These are phyloP conservation scores for Cerastoderma edule DNA, from an alignment of 2,888 invertebrate genomes.

Conservation along the genomic window DNA sequence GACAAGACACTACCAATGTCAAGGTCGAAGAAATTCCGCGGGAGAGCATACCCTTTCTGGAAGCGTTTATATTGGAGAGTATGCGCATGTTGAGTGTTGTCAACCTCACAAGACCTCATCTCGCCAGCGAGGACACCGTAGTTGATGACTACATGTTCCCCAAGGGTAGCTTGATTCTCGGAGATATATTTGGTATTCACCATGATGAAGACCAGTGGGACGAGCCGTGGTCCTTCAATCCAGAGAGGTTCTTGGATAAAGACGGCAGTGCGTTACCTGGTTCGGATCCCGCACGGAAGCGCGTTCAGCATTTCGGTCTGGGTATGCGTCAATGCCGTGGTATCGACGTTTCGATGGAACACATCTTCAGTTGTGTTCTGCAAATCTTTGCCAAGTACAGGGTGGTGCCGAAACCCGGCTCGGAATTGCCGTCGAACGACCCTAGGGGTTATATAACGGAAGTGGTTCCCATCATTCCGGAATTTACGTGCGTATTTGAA, in stretches of 20 bases:
- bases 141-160: constrained; percentile 6
- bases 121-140: constrained; percentile 3
- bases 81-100: background rate
- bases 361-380: background rate
- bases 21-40: background rate
- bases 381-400: constrained; percentile 4
- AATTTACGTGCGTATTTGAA: background rate
- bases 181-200: constrained; percentile 5
- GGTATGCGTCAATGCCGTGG: constrained; percentile 5
- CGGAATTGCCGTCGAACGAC: background rate
- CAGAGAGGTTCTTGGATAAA: constrained; percentile 11
- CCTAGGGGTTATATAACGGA: background rate
- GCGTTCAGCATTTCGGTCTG: background rate
- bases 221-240: constrained; percentile 1
- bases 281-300: background rate
- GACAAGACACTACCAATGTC: background rate
- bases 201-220: constrained; percentile 3
- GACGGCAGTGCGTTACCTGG: background rate
- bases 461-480: background rate
- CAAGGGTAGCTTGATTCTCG: background rate
- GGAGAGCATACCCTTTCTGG: background rate
- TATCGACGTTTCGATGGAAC: background rate
- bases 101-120: background rate
- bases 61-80: constrained; percentile 4
- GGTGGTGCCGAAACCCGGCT: background rate